Base-by-base conservation (phyloP, 2,113 vertebrate species). In the Equus quagga region DNA sequence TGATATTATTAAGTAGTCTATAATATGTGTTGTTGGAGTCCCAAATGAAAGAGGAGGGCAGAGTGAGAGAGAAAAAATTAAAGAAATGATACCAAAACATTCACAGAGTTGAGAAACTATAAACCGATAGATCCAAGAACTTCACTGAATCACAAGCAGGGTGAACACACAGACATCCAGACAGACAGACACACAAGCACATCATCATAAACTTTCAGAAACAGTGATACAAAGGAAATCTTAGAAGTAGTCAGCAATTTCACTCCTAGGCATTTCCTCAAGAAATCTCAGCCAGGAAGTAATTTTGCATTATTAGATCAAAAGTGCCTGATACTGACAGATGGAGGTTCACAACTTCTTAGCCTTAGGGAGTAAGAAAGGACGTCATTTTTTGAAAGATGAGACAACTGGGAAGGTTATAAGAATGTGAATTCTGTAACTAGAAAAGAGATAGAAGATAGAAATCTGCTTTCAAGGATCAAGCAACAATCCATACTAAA, bases 371-470 rank as follows among this genome's bases (percentile, higher is more conserved):
- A 70, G 18, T 88, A 80, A 92, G 36, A 87, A 33, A 90, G 33
- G 4, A 10, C 21, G 31, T 73, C 36, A 31, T 58, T 87, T 69
- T 92, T 80, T 88, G 76, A 87, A 76, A 73, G 19, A 80, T 49
- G 65, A 80, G 26, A 26, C 14, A 60, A 72, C n/a, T 72, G 41
- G 3, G 12, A 91, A 85, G 36, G 70, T 51, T 75, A 44, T 78
- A 89, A 89, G 24, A 58, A 84, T 79, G 33, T 75, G 31, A 92
- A 70, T 95, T 18, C 6, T 81, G 0, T 72, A 86, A 54, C 56
- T 89, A 10, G 64, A 78, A 96, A 89, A 96, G 15, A 84, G n/a
- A 82, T 31, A 87, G 21, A 91, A 81, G 28, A 69, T 80, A 89
- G 18, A 94, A 80, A 87, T 72, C 14, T 83, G 28, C 49, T 91